A percentile compares a stretch with the other conserved stretches of the same genome.
Evolutionary conservation across 2,797 vertebrate species (phyloP).

Genomic region (Esox masquinongy): DNA sequence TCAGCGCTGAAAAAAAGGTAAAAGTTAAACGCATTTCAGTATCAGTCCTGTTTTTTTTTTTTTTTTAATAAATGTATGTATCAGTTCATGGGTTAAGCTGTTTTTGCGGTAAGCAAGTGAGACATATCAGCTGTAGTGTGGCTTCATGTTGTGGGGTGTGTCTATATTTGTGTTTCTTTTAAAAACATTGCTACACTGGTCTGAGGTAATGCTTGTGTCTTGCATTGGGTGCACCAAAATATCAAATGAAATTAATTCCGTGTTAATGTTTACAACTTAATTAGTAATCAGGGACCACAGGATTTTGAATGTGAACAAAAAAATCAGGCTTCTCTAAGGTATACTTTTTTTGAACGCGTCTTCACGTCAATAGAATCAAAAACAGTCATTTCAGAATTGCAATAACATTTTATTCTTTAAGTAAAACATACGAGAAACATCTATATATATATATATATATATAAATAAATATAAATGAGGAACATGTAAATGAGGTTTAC

Average conservation of each 20-base stretch:
- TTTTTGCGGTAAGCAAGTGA: constrained; percentile 12
- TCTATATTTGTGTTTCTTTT: constrained; percentile 20
- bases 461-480: not conserved
- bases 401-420: not conserved
- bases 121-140: not conserved
- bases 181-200: constrained; percentile 2
- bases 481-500: not conserved
- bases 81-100: not conserved
- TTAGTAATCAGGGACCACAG: constrained; percentile 49
- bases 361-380: not conserved
- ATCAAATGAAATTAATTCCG: constrained; percentile 49
- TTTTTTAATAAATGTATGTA: not conserved
- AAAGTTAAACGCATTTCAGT: constrained; percentile 12
- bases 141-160: constrained; percentile 14
- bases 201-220: constrained; percentile 28
- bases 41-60: not conserved
- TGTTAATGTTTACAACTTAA: constrained; percentile 40
- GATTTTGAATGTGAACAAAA: constrained; percentile 39
- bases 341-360: not conserved
- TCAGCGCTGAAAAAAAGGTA: constrained; percentile 61
- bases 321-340: not conserved
- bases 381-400: not conserved
- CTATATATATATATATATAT: no score
- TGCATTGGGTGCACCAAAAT: constrained; percentile 51
- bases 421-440: not conserved